Conservation (phyloP, 2,888 invertebrate species). For the Coremacera marginata region DNA sequence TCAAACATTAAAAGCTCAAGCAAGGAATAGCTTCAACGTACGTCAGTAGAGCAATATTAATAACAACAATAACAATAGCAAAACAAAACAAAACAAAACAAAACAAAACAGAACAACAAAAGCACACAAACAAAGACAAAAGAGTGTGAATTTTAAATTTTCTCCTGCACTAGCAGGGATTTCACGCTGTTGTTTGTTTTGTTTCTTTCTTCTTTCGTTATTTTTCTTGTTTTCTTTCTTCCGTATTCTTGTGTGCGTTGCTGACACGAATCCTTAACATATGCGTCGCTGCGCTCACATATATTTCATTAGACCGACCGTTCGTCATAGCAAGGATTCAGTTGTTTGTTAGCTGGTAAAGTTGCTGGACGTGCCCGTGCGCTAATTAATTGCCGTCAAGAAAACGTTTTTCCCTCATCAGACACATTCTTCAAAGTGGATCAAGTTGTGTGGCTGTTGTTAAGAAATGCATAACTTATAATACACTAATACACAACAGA, state of each 20-base stretch:
- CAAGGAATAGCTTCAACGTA: neutral
- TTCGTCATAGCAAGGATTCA: slow-evolving; percentile 14
- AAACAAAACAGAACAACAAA: neutral
- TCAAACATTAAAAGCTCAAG: neutral
- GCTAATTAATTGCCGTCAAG: neutral
- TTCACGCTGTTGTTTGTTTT: neutral
- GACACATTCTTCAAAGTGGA: slow-evolving; percentile 1
- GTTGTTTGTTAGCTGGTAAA: slow-evolving; percentile 31
- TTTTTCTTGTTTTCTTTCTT: neutral
- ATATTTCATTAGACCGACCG: neutral
- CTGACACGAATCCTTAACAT: slow-evolving; percentile 14
- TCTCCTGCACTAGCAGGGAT: neutral
- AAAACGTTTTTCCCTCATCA: neutral
- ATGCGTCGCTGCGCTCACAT: neutral
- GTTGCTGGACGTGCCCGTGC: slow-evolving; percentile 7
- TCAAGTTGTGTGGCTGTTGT: neutral
- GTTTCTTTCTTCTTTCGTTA: neutral
- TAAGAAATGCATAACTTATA: no score
- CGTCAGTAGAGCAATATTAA: neutral
- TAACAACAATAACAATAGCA: slow-evolving; percentile 14
- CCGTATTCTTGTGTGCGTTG: neutral
- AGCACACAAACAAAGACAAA: slow-evolving; percentile 12
- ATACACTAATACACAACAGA: no score
- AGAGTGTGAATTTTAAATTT: slow-evolving; percentile 24
- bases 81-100: neutral